phyloP scores from a whole-genome alignment of 1,140 invertebrate genomes.

The Apis florea region DNA sequence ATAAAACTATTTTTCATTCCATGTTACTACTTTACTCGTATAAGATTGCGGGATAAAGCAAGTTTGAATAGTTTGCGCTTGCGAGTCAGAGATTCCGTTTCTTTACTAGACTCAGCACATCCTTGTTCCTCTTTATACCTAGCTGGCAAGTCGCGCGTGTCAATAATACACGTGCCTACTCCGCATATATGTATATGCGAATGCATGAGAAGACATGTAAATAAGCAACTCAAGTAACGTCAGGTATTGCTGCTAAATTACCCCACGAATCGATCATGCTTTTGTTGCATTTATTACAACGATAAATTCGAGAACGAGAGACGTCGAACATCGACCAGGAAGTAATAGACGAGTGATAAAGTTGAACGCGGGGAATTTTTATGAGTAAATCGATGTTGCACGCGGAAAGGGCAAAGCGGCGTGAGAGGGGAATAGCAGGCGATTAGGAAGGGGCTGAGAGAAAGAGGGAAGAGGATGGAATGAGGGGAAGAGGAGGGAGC shows the following conservation, averaged over 20 bases:
- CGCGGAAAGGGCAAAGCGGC: conserved; percentile 33
- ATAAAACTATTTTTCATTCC: background rate
- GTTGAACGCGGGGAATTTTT: conserved; percentile 76
- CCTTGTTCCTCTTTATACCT: background rate
- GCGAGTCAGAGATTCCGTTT: conserved; percentile 2
- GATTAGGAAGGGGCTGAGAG: background rate
- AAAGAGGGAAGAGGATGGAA: background rate
- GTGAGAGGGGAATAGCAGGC: conserved; percentile 15
- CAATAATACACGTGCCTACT: background rate
- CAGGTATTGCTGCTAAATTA: conserved; percentile 2
- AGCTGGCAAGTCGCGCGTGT: background rate
- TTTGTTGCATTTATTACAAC: conserved; percentile 50
- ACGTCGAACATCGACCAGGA: conserved; percentile 71
- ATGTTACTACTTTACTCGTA: too few relatives aligned
- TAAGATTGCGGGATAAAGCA: background rate
- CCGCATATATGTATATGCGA: background rate
- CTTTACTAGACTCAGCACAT: background rate
- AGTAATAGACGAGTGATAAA: conserved; percentile 76
- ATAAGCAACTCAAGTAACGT: conserved; percentile 24
- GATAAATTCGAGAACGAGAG: conserved; percentile 57
- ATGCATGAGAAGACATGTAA: conserved; percentile 20
- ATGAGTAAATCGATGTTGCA: conserved; percentile 79
- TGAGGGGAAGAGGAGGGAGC: background rate
- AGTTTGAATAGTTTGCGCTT: background rate
- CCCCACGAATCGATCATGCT: conserved; percentile 32